These are phyloP conservation scores for Rhingia rostrata DNA, from an alignment of 2,888 invertebrate species.

Conservation along the genomic window DNA sequence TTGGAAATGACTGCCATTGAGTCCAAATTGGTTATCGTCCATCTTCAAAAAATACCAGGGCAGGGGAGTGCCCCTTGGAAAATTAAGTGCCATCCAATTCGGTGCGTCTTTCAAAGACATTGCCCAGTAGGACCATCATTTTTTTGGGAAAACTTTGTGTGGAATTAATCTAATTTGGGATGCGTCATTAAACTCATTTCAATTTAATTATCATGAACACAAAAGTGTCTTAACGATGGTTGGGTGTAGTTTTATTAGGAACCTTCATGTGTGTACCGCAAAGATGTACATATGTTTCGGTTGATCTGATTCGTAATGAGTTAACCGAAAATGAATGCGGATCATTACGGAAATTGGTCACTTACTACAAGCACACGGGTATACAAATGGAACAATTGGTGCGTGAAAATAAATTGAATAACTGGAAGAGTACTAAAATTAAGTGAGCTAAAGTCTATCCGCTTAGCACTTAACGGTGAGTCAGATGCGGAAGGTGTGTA, in stretches of 20 bases:
- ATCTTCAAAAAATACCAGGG: slow-evolving; percentile 21
- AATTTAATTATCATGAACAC: slow-evolving; percentile 63
- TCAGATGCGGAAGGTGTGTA: not conserved
- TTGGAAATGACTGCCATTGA: slow-evolving; percentile 60
- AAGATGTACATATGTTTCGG: slow-evolving; percentile 33
- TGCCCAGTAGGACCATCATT: not conserved
- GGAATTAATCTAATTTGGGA: slow-evolving; percentile 61
- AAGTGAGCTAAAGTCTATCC: not conserved
- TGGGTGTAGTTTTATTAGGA: slow-evolving; percentile 5
- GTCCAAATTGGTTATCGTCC: slow-evolving; percentile 36
- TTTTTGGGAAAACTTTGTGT: not conserved
- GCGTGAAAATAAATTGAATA: slow-evolving; percentile 14
- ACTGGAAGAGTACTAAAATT: slow-evolving; percentile 19
- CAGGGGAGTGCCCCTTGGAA: slow-evolving; percentile 33
- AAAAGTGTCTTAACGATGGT: slow-evolving; percentile 53
- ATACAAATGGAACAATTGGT: slow-evolving; percentile 12
- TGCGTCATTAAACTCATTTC: slow-evolving; percentile 72
- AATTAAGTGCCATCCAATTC: slow-evolving; percentile 66
- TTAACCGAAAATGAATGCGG: slow-evolving; percentile 13
- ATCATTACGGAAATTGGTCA: slow-evolving; percentile 4
- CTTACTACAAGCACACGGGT: not conserved
- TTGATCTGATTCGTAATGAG: slow-evolving; percentile 60
- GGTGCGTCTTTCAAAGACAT: slow-evolving; percentile 52
- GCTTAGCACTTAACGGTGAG: not conserved
- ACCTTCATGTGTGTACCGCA: not conserved